A percentile compares a stretch with the other conserved stretches of the same genome.
Conservation (phyloP, 2,113 vertebrate species). For the Oenanthe oenanthe region DNA sequence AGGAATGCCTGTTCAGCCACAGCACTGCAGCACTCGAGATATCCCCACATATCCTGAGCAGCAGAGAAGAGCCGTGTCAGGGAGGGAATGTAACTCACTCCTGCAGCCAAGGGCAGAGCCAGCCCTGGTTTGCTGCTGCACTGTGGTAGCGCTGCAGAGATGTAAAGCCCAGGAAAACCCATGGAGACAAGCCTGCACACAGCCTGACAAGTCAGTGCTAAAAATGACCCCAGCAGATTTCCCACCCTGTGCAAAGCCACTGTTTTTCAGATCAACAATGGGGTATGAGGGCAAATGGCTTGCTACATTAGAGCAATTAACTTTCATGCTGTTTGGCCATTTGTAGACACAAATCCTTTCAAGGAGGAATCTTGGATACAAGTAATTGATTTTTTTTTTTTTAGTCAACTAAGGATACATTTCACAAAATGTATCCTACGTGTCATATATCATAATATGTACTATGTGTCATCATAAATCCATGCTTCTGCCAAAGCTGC, state of each 20-base stretch:
- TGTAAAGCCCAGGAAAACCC: neutral
- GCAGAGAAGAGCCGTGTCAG: accelerated
- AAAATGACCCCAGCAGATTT: neutral
- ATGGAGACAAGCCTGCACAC: neutral
- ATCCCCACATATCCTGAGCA: accelerated
- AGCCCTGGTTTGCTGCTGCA: neutral
- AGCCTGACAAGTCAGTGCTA: neutral
- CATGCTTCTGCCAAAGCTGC: neutral
- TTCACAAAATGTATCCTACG: neutral
- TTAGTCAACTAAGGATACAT: neutral
- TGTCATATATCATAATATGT: neutral
- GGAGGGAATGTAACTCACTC: accelerated
- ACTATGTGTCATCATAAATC: neutral
- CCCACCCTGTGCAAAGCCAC: neutral
- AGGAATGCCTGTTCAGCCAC: neutral
- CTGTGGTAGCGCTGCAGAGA: neutral
- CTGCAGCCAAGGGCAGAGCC: neutral
- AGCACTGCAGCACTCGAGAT: accelerated
- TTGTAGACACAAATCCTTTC: neutral
- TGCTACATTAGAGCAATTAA: neutral
- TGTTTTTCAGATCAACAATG: neutral
- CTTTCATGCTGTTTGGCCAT: neutral
- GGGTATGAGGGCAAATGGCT: neutral
- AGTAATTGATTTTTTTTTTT: neutral
- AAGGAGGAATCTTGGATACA: neutral